These are phyloP conservation scores for Drosophila tristis DNA, from an alignment of 1,140 invertebrate genomes.

Conservation along the genomic window DNA sequence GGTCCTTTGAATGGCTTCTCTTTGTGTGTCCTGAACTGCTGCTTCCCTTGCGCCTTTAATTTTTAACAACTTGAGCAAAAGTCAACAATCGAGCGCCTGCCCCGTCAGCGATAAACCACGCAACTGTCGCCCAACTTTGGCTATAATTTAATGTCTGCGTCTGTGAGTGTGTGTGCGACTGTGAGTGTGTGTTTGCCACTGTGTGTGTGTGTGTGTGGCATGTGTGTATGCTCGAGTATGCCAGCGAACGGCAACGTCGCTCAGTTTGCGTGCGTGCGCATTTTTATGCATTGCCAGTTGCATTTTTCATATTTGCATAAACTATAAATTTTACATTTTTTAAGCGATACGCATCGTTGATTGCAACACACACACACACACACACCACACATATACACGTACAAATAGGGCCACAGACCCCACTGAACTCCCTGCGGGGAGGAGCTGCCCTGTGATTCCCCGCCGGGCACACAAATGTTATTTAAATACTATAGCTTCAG, in stretches of 20 bases:
- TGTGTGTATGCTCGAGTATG: constrained; percentile 34
- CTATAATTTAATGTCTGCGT: constrained; percentile 71
- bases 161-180: constrained; percentile 26
- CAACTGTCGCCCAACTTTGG: constrained; percentile 83
- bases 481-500: constrained; percentile 69
- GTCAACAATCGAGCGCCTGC: constrained; percentile 77
- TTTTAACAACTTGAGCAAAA: constrained; percentile 68
- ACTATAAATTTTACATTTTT: constrained; percentile 83
- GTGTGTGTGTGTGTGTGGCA: constrained; percentile 41
- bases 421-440: neutral
- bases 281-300: constrained; percentile 82
- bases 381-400: constrained; percentile 11
- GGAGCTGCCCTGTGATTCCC: constrained; percentile 23
- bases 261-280: constrained; percentile 80
- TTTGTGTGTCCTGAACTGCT: constrained; percentile 23
- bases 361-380: constrained; percentile 49
- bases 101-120: constrained; percentile 73
- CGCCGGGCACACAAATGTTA: constrained; percentile 48
- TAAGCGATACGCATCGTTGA: constrained; percentile 83
- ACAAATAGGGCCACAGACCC: constrained; percentile 50
- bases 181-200: too few species aligned
- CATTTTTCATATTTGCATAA: constrained; percentile 83
- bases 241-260: constrained; percentile 30
- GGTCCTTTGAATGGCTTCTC: constrained; percentile 10
- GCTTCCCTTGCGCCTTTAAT: constrained; percentile 54